phyloP scores from a whole-genome alignment of 1,140 invertebrate genomes.

The Atopsyche davidsoni region DNA sequence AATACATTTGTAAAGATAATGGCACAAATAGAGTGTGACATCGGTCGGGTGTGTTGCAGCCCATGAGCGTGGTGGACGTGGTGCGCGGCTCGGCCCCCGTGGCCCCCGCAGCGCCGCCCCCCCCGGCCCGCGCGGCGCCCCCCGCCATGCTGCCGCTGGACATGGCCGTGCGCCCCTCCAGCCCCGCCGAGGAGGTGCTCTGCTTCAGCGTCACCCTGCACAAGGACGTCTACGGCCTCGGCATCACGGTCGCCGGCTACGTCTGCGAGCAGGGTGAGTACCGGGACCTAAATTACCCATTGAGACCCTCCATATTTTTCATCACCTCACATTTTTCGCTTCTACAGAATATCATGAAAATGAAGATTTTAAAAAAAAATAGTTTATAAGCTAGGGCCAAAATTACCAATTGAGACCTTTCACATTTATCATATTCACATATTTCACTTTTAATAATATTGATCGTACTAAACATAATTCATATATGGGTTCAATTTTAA shows the following conservation, averaged over 20 bases:
- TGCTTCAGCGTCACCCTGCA: conserved; percentile 79
- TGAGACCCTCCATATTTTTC: too few relatives aligned
- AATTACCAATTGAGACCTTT: too few relatives aligned
- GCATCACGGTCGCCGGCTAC: conserved; percentile 94
- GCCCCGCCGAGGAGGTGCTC: conserved; percentile 66
- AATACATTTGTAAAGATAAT: too few relatives aligned
- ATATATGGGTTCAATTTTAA: too few relatives aligned
- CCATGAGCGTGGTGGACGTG: conserved; percentile 29
- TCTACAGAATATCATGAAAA: too few relatives aligned
- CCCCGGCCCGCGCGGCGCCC: conserved; percentile 40
- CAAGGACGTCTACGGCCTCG: conserved; percentile 78
- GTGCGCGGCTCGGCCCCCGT: conserved; percentile 18
- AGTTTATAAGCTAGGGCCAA: too few relatives aligned
- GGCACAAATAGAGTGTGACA: too few relatives aligned
- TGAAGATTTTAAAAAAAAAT: too few relatives aligned
- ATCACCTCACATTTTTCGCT: too few relatives aligned
- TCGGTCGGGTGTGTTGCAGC: conserved; percentile 23
- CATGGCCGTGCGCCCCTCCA: conserved; percentile 44
- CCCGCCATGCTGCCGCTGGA: conserved; percentile 47
- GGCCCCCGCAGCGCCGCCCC: conserved; percentile 49
- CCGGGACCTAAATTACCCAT: neutral
- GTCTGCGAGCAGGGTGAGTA: conserved; percentile 75
- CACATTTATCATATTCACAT: too few relatives aligned
- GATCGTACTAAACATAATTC: too few relatives aligned
- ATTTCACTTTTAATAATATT: too few relatives aligned